Evolutionary conservation across 2,797 vertebrate species (phyloP), one percentile per base, ranked within the genome.

Genomic region (Ctenopoma kingsleyae): DNA sequence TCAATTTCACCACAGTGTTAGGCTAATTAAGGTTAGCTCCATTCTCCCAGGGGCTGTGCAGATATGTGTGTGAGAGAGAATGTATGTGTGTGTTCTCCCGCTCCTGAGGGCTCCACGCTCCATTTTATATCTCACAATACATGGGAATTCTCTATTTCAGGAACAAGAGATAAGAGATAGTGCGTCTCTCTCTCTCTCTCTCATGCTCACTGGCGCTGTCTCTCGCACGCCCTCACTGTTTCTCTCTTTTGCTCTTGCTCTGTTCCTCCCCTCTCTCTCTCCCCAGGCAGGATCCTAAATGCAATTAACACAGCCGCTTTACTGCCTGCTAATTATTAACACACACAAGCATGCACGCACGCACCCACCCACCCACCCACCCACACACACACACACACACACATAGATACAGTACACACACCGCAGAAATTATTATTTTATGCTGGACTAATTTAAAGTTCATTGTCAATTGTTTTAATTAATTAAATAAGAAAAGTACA

Each of bases 311-410:
- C 95, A 95, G 93, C 93, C 93, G 95, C 91, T 84, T 96, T 95
- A 95, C 81, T 96, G 96, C 96, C 96, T 97, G 96, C 97, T 97
- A 98, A 98, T 98, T 97, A 96, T 98, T 96, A 97, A 96, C 96
- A 94, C 94, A 95, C 95, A 93, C 93, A 92, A 89, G 89, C 89
- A 49, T 25, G 46, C 52, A 74, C 75, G 65, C 73, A 47, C 57
- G 4, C 73, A 52, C 58, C 2, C 15, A 41, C 70, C 59, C 64
- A 67, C 64, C 66, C 57, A 44, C 40, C 57, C 80, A 62, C 64
- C 57, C 70, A 38, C 47, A 49, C 54, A 54, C 72, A 80, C 53
- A 54, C 36, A 20, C 2, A 25, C 44, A 46, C 17, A 43, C 40
- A 32, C 15, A 58, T 43, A 60, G 5, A 15, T 16, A 41, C 40